phyloP scores from a whole-genome alignment of 2,113 vertebrate species.

The Lota lota region DNA sequence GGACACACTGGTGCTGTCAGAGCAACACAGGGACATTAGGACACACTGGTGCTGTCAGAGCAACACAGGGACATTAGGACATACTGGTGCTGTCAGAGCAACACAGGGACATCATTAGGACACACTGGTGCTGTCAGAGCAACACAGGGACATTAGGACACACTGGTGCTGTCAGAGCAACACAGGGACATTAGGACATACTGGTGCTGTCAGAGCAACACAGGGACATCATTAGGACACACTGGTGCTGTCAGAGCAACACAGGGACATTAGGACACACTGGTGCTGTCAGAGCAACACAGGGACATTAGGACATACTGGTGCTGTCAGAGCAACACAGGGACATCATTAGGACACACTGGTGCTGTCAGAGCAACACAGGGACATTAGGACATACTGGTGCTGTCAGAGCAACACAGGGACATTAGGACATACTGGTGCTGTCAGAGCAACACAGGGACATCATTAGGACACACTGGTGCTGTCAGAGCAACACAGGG shows the following conservation, averaged over 20 bases:
- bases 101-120: not conserved
- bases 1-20: not conserved
- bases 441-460: too few relatives aligned
- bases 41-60: slow-evolving; percentile 49
- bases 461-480: too few relatives aligned
- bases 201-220: slow-evolving; percentile 56
- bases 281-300: not conserved
- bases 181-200: too few relatives aligned
- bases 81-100: not conserved
- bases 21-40: not conserved
- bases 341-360: too few relatives aligned
- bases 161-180: slow-evolving; percentile 56
- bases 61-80: not conserved
- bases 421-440: slow-evolving; percentile 43
- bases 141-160: not conserved
- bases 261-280: not conserved
- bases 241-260: not conserved
- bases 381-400: not conserved
- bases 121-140: not conserved
- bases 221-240: too few relatives aligned
- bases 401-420: not conserved
- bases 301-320: not conserved
- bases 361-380: slow-evolving; percentile 49
- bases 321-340: too few relatives aligned
- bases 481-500: not conserved